Conservation (phyloP, 2,797 vertebrate species). For the Chaunax sp. region DNA sequence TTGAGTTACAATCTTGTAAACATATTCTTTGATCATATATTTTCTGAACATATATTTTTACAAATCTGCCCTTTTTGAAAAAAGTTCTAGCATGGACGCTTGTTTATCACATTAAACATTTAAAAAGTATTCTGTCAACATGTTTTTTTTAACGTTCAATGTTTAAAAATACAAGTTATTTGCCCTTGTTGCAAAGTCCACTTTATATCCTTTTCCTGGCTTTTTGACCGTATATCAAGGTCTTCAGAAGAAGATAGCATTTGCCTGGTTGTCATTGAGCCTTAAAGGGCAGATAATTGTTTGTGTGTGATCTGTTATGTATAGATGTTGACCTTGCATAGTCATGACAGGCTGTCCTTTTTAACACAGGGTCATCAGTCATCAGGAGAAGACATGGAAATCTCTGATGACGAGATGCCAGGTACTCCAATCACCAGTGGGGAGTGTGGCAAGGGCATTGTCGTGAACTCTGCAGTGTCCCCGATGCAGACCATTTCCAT, state of each 20-base stretch:
- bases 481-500: constrained; percentile 87
- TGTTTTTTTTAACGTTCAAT: not conserved
- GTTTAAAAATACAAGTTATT: too few species aligned
- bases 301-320: not conserved
- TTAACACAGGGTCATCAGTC: constrained; percentile 89
- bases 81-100: not conserved
- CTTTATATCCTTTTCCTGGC: not conserved
- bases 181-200: not conserved
- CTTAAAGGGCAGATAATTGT: constrained; percentile 1
- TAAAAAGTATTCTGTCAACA: not conserved
- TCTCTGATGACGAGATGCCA: constrained; percentile 97
- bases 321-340: not conserved
- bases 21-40: constrained; percentile 2
- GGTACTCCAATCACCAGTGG: constrained; percentile 87
- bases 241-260: not conserved
- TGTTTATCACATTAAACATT: not conserved
- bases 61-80: not conserved
- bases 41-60: not conserved
- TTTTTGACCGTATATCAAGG: not conserved
- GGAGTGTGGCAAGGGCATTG: constrained; percentile 93
- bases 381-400: constrained; percentile 99
- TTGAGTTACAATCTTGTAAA: not conserved
- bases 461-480: constrained; percentile 89
- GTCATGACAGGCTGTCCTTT: constrained; percentile 22
- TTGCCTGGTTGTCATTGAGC: constrained; percentile 3